Percentiles rank a stretch among this genome's conserved stretches.
Evolutionary conservation across 2,113 vertebrate genomes (phyloP).

Genomic region (Gorsachius goisagi): DNA sequence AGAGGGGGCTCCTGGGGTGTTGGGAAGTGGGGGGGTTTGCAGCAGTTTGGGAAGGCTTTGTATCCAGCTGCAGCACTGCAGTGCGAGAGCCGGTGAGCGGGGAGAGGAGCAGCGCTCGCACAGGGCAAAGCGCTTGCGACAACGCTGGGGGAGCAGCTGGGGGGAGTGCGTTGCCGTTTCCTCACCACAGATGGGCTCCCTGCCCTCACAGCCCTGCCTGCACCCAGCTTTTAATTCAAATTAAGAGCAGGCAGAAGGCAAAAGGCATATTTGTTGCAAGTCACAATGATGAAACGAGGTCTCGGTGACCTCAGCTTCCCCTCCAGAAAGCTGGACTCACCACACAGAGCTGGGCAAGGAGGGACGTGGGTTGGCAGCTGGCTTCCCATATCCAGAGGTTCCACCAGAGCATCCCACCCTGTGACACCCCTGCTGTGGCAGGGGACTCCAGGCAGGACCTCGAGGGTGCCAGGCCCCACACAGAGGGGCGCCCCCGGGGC

Average conservation of each 20-base stretch:
- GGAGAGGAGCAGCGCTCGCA: fast-evolving
- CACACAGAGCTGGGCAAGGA: not conserved
- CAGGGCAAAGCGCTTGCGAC: fast-evolving
- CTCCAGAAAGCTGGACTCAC: not conserved
- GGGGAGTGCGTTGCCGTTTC: fast-evolving
- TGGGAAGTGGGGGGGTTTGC: fast-evolving
- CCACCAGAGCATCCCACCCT: not conserved
- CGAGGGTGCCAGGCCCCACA: fast-evolving
- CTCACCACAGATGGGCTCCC: fast-evolving
- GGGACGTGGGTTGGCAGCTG: not conserved
- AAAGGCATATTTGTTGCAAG: fast-evolving
- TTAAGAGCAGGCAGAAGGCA: not conserved
- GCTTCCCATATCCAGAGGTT: not conserved
- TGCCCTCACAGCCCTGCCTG: not conserved
- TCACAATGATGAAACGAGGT: fast-evolving
- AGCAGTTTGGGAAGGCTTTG: not conserved
- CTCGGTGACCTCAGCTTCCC: not conserved
- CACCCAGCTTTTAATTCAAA: not conserved
- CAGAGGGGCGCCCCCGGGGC: fast-evolving
- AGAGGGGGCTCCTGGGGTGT: not conserved
- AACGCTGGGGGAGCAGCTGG: not conserved
- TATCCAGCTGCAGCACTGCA: not conserved
- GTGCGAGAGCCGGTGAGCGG: not conserved
- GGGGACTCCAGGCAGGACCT: not conserved
- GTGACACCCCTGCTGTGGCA: fast-evolving